Conservation (phyloP, 2,888 invertebrate genomes). For the Labia minor region DNA sequence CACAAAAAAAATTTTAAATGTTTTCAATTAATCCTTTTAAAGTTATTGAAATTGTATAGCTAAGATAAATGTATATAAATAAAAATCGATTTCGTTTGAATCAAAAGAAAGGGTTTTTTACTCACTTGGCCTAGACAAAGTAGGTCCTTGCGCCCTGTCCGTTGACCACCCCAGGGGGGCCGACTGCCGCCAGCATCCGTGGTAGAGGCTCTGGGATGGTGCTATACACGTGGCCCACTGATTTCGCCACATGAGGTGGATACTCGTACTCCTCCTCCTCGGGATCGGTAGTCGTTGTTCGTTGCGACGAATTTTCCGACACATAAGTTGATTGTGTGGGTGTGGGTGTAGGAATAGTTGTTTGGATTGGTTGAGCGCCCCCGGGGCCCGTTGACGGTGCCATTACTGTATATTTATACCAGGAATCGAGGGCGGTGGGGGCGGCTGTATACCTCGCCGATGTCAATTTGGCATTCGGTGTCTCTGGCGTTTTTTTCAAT, state of each 20-base stretch:
- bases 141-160: neutral
- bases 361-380: conserved; percentile 51
- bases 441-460: conserved; percentile 59
- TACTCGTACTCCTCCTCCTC: conserved; percentile 50
- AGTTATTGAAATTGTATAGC: too few relatives aligned
- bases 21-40: too few relatives aligned
- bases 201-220: conserved; percentile 24
- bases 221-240: conserved; percentile 25
- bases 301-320: conserved; percentile 35
- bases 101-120: too few relatives aligned
- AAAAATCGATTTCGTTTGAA: too few relatives aligned
- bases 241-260: conserved; percentile 32
- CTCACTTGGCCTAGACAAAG: conserved; percentile 13
- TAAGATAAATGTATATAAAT: too few relatives aligned
- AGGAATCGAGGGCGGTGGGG: conserved; percentile 52
- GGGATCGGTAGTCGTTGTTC: conserved; percentile 46
- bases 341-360: conserved; percentile 50
- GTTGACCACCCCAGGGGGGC: neutral
- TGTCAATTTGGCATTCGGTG: conserved; percentile 34
- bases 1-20: too few relatives aligned
- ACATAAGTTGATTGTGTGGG: conserved; percentile 52
- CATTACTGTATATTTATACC: conserved; percentile 46
- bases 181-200: neutral
- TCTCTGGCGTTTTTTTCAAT: conserved; percentile 21
- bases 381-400: conserved; percentile 44